Conservation (phyloP, 1,140 invertebrate species). For the Episyrphus balteatus region DNA sequence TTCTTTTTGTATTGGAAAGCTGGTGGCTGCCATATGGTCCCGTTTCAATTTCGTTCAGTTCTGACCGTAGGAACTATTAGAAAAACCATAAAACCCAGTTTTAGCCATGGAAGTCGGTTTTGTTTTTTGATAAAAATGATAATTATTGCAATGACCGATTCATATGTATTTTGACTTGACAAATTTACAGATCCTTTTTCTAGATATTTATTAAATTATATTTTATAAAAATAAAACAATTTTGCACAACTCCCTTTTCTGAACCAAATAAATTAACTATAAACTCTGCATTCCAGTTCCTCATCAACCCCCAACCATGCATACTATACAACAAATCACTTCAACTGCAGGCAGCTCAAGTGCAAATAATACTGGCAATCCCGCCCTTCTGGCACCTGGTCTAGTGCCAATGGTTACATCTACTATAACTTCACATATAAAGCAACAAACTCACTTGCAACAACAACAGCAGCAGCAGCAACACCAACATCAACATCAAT, state of each 20-base stretch:
- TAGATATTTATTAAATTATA: no score
- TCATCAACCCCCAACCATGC: conserved; percentile 33
- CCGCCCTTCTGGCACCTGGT: conserved; percentile 26
- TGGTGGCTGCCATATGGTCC: no score
- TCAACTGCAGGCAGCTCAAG: conserved; percentile 24
- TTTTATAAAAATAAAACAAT: no score
- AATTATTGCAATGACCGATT: no score
- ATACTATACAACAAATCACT: conserved; percentile 35
- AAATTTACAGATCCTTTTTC: no score
- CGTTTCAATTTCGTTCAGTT: no score
- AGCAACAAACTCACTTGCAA: conserved; percentile 16
- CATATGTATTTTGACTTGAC: no score
- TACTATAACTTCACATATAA: conserved; percentile 31
- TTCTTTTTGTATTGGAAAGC: no score
- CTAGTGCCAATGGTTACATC: conserved; percentile 32
- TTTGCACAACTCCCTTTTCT: conserved; percentile 19
- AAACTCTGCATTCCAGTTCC: conserved; percentile 19
- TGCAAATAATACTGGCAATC: conserved; percentile 6
- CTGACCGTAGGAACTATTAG: no score
- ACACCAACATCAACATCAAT: conserved; percentile 18
- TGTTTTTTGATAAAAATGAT: no score
- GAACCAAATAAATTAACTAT: not conserved
- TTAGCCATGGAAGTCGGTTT: no score
- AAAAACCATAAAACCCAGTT: no score
- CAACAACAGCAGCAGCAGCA: conserved; percentile 28